Evolutionary conservation across 2,113 vertebrate genomes (phyloP).

Genomic region (Zosterops lateralis): DNA sequence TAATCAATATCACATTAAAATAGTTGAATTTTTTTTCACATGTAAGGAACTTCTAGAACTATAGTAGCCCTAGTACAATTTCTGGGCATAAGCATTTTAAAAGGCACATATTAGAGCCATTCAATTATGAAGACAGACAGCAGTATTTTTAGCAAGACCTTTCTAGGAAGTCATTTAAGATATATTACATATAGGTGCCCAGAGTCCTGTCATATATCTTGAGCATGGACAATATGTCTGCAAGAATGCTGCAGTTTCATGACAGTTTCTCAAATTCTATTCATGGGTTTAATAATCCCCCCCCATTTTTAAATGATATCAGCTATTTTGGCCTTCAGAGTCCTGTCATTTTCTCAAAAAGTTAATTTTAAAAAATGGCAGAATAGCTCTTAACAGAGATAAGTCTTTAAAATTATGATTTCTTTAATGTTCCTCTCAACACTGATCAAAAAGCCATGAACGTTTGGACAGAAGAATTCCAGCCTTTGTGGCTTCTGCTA

Average conservation of each 20-base stretch:
- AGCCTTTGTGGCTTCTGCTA: neutral
- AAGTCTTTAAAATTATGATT: neutral
- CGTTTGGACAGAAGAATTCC: fast-evolving
- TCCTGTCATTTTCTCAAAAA: neutral
- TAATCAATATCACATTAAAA: slow-evolving; percentile 15
- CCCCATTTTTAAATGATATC: neutral
- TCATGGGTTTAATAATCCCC: slow-evolving; percentile 14
- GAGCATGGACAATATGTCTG: neutral
- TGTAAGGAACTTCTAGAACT: neutral
- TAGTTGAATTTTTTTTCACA: neutral
- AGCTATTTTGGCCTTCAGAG: slow-evolving; percentile 12
- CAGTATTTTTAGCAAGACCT: slow-evolving; percentile 41
- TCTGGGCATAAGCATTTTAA: slow-evolving; percentile 10
- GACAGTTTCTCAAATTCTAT: slow-evolving; percentile 30
- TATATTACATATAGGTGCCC: slow-evolving; percentile 25
- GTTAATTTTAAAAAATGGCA: neutral
- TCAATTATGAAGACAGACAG: slow-evolving; percentile 31
- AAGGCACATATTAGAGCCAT: neutral
- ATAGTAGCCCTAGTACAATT: neutral
- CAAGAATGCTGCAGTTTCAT: slow-evolving; percentile 3
- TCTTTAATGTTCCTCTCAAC: neutral
- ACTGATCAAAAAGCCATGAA: neutral
- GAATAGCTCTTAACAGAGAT: neutral
- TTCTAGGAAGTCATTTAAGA: slow-evolving; percentile 29
- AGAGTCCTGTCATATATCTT: slow-evolving; percentile 40